These are phyloP conservation scores for Ctena decussata DNA, from an alignment of 2,888 invertebrate species.

Conservation along the genomic window DNA sequence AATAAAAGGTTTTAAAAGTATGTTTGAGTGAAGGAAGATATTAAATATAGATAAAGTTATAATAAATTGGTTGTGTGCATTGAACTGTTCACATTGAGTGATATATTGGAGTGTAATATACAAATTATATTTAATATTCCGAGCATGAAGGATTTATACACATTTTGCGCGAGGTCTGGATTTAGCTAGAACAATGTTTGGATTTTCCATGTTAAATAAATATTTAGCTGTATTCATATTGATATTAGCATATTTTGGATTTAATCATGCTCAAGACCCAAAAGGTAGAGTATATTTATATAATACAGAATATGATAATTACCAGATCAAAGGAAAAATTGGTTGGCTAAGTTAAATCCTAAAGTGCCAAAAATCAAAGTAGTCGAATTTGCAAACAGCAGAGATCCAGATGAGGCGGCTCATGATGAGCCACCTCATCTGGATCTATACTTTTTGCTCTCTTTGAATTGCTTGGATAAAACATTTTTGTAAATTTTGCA, in stretches of 20 bases:
- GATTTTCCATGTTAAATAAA: background rate
- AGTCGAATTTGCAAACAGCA: no score
- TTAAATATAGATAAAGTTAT: conserved; percentile 9
- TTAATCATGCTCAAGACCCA: background rate
- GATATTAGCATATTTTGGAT: conserved; percentile 5
- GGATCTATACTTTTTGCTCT: no score
- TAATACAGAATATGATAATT: no score
- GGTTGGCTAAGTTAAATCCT: no score
- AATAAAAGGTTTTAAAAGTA: conserved; percentile 10
- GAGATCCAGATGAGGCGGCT: no score
- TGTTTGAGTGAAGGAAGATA: background rate
- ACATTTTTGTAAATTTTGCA: no score
- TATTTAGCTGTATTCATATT: conserved; percentile 3
- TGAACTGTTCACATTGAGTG: background rate
- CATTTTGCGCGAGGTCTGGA: background rate
- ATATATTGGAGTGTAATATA: background rate
- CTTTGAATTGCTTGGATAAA: no score
- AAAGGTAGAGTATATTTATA: conserved; percentile 6
- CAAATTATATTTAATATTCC: conserved; percentile 12
- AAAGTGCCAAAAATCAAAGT: no score
- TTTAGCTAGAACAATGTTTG: conserved; percentile 11
- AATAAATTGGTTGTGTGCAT: conserved; percentile 12
- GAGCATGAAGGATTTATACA: conserved; percentile 12
- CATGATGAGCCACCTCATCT: no score
- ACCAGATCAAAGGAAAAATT: no score